These are phyloP conservation scores for Anastatus disparis DNA, from an alignment of 1,140 invertebrate species.

Conservation along the genomic window DNA sequence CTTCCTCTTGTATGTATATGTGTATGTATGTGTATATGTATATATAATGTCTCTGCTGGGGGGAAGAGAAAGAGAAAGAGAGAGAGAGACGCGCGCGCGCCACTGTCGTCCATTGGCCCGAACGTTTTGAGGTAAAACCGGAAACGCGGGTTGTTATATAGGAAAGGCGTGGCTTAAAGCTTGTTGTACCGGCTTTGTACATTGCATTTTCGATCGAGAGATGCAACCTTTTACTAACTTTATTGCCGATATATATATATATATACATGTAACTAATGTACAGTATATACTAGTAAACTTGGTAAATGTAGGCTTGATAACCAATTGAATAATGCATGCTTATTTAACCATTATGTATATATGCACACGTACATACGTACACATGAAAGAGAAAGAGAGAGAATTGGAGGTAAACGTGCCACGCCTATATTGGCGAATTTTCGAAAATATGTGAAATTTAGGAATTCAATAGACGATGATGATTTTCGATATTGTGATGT, in stretches of 20 bases:
- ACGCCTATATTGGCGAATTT: background rate
- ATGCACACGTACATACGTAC: no score
- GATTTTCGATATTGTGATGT: slow-evolving; percentile 41
- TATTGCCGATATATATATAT: no score
- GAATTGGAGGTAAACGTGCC: background rate
- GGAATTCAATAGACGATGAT: slow-evolving; percentile 1
- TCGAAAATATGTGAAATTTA: no score
- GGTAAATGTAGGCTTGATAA: slow-evolving; percentile 50
- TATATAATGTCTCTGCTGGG: background rate
- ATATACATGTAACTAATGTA: no score
- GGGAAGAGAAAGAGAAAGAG: no score
- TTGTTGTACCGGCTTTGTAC: no score
- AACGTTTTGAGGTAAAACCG: slow-evolving; percentile 48
- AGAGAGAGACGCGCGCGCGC: background rate
- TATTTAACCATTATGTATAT: background rate
- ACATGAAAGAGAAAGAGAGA: background rate
- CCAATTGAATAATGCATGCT: slow-evolving; percentile 51
- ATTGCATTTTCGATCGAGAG: slow-evolving; percentile 53
- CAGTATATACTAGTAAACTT: no score
- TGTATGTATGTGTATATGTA: no score
- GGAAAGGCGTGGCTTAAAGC: slow-evolving; percentile 46
- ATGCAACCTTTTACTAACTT: slow-evolving; percentile 52
- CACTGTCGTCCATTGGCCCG: slow-evolving; percentile 45
- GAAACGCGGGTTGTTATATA: slow-evolving; percentile 45
- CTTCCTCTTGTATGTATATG: no score